Evolutionary conservation across 2,797 vertebrate species (phyloP).

Genomic region (Scyliorhinus canicula): DNA sequence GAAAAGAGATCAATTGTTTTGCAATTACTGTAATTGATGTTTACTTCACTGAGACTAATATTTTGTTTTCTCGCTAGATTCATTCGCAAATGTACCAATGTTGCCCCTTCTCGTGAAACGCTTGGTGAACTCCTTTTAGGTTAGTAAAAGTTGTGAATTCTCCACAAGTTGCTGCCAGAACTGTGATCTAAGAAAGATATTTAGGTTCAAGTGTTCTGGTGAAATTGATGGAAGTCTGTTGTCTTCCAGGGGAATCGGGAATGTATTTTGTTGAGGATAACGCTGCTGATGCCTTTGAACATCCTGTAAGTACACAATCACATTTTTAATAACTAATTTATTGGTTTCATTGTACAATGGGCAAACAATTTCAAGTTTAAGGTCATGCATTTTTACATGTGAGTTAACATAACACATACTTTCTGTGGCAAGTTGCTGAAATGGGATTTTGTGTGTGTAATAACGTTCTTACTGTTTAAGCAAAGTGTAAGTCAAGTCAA

Average conservation of each 20-base stretch:
- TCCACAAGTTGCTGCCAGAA: background rate
- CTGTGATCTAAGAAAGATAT: slow-evolving; percentile 36
- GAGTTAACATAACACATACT: background rate
- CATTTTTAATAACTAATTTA: background rate
- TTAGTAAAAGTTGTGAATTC: slow-evolving; percentile 51
- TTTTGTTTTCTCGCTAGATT: slow-evolving; percentile 66
- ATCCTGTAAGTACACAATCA: slow-evolving; percentile 62
- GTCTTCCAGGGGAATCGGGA: slow-evolving; percentile 80
- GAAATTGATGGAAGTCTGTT: slow-evolving; percentile 21
- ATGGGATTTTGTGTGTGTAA: background rate
- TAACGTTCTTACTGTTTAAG: background rate
- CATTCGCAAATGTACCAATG: slow-evolving; percentile 85
- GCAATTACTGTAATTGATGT: background rate
- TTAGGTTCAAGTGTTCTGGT: background rate
- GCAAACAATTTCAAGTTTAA: background rate
- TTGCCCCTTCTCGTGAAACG: slow-evolving; percentile 92
- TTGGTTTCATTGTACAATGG: background rate
- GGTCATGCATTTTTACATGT: background rate
- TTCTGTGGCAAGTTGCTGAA: background rate
- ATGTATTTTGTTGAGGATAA: slow-evolving; percentile 99
- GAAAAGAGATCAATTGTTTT: background rate
- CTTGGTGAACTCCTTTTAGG: slow-evolving; percentile 86
- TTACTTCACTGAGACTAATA: background rate
- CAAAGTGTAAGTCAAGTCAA: background rate
- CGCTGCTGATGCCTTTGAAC: slow-evolving; percentile 77